A percentile compares a stretch with the other conserved stretches of the same genome.
Evolutionary conservation across 2,113 vertebrate genomes (phyloP).

Genomic region (Eulacestoma nigropectus): DNA sequence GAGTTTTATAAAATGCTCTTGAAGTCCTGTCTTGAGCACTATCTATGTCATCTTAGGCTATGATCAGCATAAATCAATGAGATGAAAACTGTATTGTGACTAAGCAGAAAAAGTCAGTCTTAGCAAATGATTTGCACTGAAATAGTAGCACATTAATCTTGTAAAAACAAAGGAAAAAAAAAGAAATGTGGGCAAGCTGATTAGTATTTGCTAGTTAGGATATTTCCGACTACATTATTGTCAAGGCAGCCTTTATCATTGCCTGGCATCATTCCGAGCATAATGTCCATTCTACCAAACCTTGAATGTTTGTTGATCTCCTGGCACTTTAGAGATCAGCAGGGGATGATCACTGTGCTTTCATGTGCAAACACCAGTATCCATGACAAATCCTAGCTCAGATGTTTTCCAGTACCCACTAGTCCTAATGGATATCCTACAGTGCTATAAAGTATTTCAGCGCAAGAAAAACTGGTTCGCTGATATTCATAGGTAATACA

Average conservation of each 20-base stretch:
- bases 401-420: not conserved
- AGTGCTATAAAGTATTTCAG: not conserved
- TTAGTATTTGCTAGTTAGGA: not conserved
- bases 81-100: not conserved
- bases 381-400: not conserved
- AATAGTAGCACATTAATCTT: not conserved
- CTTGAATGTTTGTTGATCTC: not conserved
- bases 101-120: not conserved
- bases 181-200: not conserved
- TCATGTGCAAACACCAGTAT: not conserved
- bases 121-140: not conserved
- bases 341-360: not conserved
- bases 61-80: not conserved
- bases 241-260: not conserved
- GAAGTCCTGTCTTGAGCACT: not conserved
- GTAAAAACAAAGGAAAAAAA: not conserved
- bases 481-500: not conserved
- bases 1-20: not conserved
- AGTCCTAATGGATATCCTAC: not conserved
- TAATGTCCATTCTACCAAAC: not conserved
- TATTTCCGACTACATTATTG: not conserved
- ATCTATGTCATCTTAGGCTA: not conserved
- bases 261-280: accelerated
- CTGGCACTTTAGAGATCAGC: not conserved
- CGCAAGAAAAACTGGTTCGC: not conserved